A percentile compares a stretch with the other conserved stretches of the same genome.
phyloP scores from a whole-genome alignment of 2,888 invertebrate species.

The Carterocephalus palaemon region DNA sequence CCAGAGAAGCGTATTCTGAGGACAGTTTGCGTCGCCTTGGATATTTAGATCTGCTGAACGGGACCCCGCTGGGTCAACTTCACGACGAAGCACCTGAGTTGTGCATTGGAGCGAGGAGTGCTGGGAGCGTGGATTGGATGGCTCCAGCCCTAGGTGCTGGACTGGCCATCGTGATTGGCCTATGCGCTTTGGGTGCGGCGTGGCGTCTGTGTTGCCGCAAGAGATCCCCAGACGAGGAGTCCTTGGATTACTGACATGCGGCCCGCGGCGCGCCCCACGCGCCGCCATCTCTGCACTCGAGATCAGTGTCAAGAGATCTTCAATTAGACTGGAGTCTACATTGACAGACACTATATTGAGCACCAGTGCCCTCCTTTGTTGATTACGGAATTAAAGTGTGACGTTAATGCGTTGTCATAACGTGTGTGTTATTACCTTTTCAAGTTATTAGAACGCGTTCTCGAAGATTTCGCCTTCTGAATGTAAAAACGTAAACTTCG shows the following conservation, averaged over 20 bases:
- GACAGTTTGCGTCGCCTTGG: slow-evolving; percentile 80
- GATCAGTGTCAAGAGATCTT: slow-evolving; percentile 65
- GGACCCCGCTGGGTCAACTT: slow-evolving; percentile 69
- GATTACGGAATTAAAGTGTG: slow-evolving; percentile 39
- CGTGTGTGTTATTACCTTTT: slow-evolving; percentile 1
- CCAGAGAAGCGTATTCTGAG: slow-evolving; percentile 78
- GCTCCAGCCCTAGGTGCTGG: slow-evolving; percentile 81
- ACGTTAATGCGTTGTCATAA: slow-evolving; percentile 4
- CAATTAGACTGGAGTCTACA: slow-evolving; percentile 75
- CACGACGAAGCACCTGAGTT: slow-evolving; percentile 89
- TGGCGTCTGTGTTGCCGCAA: slow-evolving; percentile 82
- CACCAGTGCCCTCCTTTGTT: slow-evolving; percentile 56
- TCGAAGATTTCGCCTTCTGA: no score
- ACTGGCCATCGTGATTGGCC: slow-evolving; percentile 76
- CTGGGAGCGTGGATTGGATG: slow-evolving; percentile 78
- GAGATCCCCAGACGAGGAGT: slow-evolving; percentile 78
- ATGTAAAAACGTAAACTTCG: neutral
- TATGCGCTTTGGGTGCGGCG: slow-evolving; percentile 78
- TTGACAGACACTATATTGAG: slow-evolving; percentile 75
- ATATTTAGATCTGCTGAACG: slow-evolving; percentile 69
- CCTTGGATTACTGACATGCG: slow-evolving; percentile 81
- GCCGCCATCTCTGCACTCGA: slow-evolving; percentile 67
- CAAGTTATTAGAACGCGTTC: neutral
- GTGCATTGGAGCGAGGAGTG: slow-evolving; percentile 78
- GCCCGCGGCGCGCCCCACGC: slow-evolving; percentile 73